Evolutionary conservation across 2,113 vertebrate genomes (phyloP), one percentile per base, ranked within the genome.

Genomic region (Orientallactaga bullata): DNA sequence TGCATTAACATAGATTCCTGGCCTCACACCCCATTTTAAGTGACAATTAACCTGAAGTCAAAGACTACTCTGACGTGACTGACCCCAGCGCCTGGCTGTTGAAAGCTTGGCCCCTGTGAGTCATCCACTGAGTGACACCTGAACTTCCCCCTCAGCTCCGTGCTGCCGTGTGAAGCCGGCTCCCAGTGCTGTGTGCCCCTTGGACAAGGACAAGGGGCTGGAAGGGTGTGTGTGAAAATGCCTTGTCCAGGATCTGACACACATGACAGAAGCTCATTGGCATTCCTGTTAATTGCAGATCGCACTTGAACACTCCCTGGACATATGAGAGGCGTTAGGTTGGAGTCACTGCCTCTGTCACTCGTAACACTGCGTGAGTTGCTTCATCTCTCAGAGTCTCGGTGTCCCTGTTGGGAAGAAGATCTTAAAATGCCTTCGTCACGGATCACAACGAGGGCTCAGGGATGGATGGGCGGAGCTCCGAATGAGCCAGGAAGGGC

Each of bases 321-420:
- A 74, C 35, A 79, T 47, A 39, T 55, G 81, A 73, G 60, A 60
- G 88, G 71, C 51, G 60, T 61, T 74, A 13, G 3, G 68, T 71
- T 61, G 73, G 89, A 88, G 26, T 89, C 88, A 91, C 79, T 16
- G 20, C 78, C 42, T 85, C 58, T 69, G 81, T 81, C 66, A 42
- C 68, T 55, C 23, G n/a, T 51, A 24, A 63, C 37, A 47, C 39
- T 85, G 32, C 18, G 28, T 58, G 81, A 73, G 42, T 42, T 66
- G 86, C 78, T 96, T 73, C 55, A 81, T 39, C 23, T 13, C 21
- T 37, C 42, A 42, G 82, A 55, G 32, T 28, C 76, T 79, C 47
- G 55, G 47, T 60, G 61, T 65, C 79, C 73, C 82, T 17, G 47
- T 60, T 2, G 3, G 65, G 12, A 63, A 71, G 18, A n/a, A n/a